Base-by-base conservation (phyloP, 1,140 invertebrate species). In the Trialeurodes vaporariorum region DNA sequence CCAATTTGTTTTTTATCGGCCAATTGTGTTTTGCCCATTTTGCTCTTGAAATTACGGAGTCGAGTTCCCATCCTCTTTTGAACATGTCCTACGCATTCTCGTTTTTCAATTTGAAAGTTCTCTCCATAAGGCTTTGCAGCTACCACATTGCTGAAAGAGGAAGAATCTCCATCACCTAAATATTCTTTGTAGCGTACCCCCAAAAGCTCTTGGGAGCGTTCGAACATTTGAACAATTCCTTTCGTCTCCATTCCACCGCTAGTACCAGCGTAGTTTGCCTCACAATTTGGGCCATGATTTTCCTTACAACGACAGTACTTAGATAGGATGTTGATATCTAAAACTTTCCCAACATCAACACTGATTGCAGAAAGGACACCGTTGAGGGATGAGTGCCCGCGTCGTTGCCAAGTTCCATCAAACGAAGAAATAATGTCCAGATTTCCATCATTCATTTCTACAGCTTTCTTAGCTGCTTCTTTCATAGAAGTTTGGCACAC, bases 241-340 rank as follows among this genome's bases (percentile, higher is more conserved):
- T 67, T 22, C 12, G 67, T 66, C 63, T 74, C 71, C 73, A 73
- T 72, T 63, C 68, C 70, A 27, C 66, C 71, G 67, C 70, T 70
- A 23, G 67, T 72, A 61, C 70, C 70, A 27, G 27, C 25, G 64
- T 71, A 71, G 65, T 73, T 74, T 23, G 62, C 70, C 17, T 62
- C 27, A 63, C 71, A 74, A 66, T 60, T 58, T 23, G 67, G 40
- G 17, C 25, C 34, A 63, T 68, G 68, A 12, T 67, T 21, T 25
- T 27, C 13, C 25, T 40, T 5, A 62, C 69, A 70, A 23, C 26
- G 1, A 59, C 71, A 71, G 70, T 65, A 61, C 60, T 72, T 72
- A 5, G 60, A 68, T 27, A 71, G 27, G 21, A 71, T 65, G 17
- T 5, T 67, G 11, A 69, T 26, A 68, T 72, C 70, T 26, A 70